These are phyloP conservation scores for Tyrannus savana DNA, from an alignment of 2,113 vertebrate genomes.

Conservation along the genomic window DNA sequence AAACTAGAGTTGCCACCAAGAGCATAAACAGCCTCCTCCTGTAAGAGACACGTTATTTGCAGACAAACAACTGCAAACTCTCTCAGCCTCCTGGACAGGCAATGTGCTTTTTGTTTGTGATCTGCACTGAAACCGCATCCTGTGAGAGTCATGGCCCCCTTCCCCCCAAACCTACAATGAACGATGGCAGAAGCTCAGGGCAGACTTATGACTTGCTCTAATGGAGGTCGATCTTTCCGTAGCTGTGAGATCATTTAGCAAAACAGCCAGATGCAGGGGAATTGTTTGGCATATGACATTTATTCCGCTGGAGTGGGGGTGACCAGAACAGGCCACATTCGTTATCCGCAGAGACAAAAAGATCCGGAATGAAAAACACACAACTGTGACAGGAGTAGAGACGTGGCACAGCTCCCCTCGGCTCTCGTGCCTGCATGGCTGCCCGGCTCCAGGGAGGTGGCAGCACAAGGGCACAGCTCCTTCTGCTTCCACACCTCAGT, in stretches of 20 bases:
- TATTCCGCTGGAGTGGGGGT: not conserved
- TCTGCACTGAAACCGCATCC: not conserved
- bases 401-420: rapidly evolving
- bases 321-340: not conserved
- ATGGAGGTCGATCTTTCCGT: not conserved
- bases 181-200: not conserved
- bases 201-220: not conserved
- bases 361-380: not conserved
- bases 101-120: not conserved
- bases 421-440: not conserved
- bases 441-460: not conserved
- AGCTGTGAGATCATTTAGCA: not conserved
- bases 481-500: not conserved
- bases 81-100: not conserved
- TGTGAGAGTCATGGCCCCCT: not conserved
- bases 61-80: not conserved
- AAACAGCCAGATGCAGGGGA: constrained; percentile 16
- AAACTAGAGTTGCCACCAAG: not conserved
- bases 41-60: not conserved
- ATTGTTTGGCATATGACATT: constrained; percentile 23
- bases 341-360: not conserved
- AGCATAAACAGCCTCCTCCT: not conserved
- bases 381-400: not conserved
- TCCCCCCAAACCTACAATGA: not conserved
- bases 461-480: not conserved